phyloP scores from a whole-genome alignment of 2,113 vertebrate genomes.

The Arothron firmamentum region DNA sequence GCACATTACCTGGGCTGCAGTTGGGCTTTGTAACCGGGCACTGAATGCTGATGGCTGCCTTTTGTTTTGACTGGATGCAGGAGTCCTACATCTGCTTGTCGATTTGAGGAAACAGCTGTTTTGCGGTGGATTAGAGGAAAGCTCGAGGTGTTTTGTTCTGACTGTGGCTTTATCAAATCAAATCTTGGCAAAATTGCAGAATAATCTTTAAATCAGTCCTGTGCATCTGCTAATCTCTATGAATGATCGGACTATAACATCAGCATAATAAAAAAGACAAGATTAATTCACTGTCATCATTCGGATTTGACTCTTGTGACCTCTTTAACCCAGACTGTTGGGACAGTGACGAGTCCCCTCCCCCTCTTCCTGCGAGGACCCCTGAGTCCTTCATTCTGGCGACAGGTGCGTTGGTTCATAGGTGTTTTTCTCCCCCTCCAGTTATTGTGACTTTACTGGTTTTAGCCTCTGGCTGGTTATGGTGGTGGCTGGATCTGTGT shows the following conservation, averaged over 20 bases:
- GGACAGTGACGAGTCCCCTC: constrained; percentile 84
- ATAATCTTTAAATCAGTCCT: not conserved
- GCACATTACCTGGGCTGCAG: constrained; percentile 34
- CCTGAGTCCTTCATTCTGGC: constrained; percentile 92
- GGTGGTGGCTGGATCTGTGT: not conserved
- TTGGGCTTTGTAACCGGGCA: constrained; percentile 19
- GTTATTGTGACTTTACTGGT: constrained; percentile 18
- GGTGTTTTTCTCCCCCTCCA: constrained; percentile 19
- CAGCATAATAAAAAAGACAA: no score
- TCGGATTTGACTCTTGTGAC: constrained; percentile 53
- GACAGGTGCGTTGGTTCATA: constrained; percentile 81
- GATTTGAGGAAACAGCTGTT: constrained; percentile 30
- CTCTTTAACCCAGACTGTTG: constrained; percentile 84
- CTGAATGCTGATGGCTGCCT: constrained; percentile 46
- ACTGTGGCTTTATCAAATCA: not conserved
- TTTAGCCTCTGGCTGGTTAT: not conserved
- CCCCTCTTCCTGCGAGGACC: constrained; percentile 88
- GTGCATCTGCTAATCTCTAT: not conserved
- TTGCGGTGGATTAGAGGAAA: constrained; percentile 15
- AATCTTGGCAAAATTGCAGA: no score
- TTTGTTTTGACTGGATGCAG: constrained; percentile 43
- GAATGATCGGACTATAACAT: not conserved
- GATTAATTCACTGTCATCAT: not conserved
- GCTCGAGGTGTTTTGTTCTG: no score
- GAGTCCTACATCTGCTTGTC: constrained; percentile 41